A percentile compares a stretch with the other conserved stretches of the same genome.
phyloP scores from a whole-genome alignment of 2,888 invertebrate genomes.

The Aproaerema taeniolella region DNA sequence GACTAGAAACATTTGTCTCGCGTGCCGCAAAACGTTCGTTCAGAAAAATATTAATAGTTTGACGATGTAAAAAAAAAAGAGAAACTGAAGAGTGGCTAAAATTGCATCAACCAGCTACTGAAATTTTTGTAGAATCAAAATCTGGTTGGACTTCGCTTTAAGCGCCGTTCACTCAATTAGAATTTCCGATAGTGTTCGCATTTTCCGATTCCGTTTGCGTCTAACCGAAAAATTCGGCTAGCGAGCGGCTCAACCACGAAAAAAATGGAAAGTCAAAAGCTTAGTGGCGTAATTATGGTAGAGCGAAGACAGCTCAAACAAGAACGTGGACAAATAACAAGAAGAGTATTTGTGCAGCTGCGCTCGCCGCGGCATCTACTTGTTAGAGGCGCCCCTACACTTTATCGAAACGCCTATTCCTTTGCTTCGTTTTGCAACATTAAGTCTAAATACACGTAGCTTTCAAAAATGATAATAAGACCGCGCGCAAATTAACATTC shows the following conservation, averaged over 20 bases:
- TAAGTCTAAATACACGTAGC: no score
- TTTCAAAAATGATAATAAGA: constrained; percentile 46
- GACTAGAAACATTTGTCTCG: constrained; percentile 40
- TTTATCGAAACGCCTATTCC: constrained; percentile 22
- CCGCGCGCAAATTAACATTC: constrained; percentile 52
- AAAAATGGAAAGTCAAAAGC: constrained; percentile 52
- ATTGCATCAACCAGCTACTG: constrained; percentile 40
- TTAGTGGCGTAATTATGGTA: constrained; percentile 57
- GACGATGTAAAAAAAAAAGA: constrained; percentile 48
- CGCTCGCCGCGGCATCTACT: constrained; percentile 29
- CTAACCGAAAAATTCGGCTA: constrained; percentile 38
- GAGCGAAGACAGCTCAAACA: constrained; percentile 47
- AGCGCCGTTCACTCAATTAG: constrained; percentile 37
- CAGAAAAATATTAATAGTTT: constrained; percentile 48
- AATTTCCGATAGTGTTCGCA: constrained; percentile 42
- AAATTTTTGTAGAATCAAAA: constrained; percentile 17
- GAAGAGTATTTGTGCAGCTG: constrained; percentile 65
- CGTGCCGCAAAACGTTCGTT: constrained; percentile 43
- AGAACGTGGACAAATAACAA: constrained; percentile 59
- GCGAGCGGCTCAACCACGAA: constrained; percentile 30
- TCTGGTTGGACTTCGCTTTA: constrained; percentile 27
- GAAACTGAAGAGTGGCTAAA: constrained; percentile 29
- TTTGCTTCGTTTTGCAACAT: constrained; percentile 35
- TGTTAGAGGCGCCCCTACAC: constrained; percentile 27
- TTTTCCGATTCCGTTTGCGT: constrained; percentile 42